Base-by-base conservation (phyloP, 2,797 vertebrate genomes). In the Atherinosoma microstoma region DNA sequence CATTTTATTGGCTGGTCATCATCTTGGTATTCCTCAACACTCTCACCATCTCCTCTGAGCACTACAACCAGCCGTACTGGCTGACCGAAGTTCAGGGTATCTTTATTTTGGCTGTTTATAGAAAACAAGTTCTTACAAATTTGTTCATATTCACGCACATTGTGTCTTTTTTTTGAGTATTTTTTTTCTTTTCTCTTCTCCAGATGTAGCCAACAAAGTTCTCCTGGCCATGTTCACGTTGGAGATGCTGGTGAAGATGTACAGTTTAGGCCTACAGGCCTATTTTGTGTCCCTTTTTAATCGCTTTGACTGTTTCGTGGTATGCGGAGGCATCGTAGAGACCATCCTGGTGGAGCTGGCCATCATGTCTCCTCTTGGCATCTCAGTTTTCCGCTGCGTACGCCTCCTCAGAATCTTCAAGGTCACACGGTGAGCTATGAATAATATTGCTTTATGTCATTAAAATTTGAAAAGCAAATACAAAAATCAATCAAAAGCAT, bases 171-270 rank as follows among this genome's bases (percentile, higher is more conserved):
- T 13, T 3, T 12, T 29, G 72, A 53, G 10, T 35, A 4, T 53
- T 35, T 36, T n/a, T 27, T 8, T 53, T 20, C 32, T 0, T 38
- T 34, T 67, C 2, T 73, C 29, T 47, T 67, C 84, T 92, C n/a
- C 92, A 99, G 97, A 98, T 65, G 96, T 95, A 16, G 97, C 97
- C 67, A 99, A 99, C 92, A 98, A 99, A 93, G 97, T 98, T 77
- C 95, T 99, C 57, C 89, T 99, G 94, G 96, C 97, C 18, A 93
- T 98, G 91, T 99, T 99, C 94, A 99, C 98, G 58, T 93, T 97
- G 64, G 97, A 99, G 94, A 99, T 99, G 98, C 94, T 99, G 78
- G 94, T 98, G 80, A 99, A 99, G 91, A 98, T 99, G 97, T 99
- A 99, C 94, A 99, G 97, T 89, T 90, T 99, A 94, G 98, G 98